Conservation (phyloP, 2,888 invertebrate genomes). For the Horisme vitalbata region DNA sequence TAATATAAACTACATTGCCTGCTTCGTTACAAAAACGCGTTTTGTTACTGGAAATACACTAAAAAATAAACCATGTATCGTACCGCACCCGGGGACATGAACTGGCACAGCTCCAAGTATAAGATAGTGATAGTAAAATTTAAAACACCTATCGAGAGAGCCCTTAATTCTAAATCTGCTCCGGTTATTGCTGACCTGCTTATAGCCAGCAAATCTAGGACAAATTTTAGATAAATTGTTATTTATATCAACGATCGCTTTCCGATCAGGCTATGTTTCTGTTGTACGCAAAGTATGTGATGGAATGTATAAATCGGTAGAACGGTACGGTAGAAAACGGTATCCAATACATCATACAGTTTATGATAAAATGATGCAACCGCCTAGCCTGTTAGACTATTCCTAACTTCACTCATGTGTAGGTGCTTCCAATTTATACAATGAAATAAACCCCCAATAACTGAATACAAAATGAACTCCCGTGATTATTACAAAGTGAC, state of each 20-base stretch:
- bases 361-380: slow-evolving; percentile 43
- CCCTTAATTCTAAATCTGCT: slow-evolving; percentile 56
- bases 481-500: slow-evolving; percentile 73
- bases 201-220: slow-evolving; percentile 41
- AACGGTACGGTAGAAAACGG: slow-evolving; percentile 44
- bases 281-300: slow-evolving; percentile 11
- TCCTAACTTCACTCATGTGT: slow-evolving; percentile 25
- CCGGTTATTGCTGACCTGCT: slow-evolving; percentile 56
- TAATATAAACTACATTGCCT: slow-evolving; percentile 10
- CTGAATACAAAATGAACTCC: slow-evolving; percentile 58
- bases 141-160: slow-evolving; percentile 50
- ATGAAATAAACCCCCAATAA: slow-evolving; percentile 33
- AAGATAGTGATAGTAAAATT: slow-evolving; percentile 46
- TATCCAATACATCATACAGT: slow-evolving; percentile 58
- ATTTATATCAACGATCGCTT: slow-evolving; percentile 22
- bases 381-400: slow-evolving; percentile 30
- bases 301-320: slow-evolving; percentile 20
- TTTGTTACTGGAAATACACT: slow-evolving; percentile 21
- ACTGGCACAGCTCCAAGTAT: slow-evolving; percentile 51
- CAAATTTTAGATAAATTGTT: slow-evolving; percentile 29
- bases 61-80: slow-evolving; percentile 25
- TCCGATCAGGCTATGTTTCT: slow-evolving; percentile 23
- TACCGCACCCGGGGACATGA: slow-evolving; percentile 37
- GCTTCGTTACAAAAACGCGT: slow-evolving; percentile 27
- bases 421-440: slow-evolving; percentile 38